Evolutionary conservation across 2,888 invertebrate genomes (phyloP), one percentile per base, ranked within the genome.

Genomic region (Panopea generosa): DNA sequence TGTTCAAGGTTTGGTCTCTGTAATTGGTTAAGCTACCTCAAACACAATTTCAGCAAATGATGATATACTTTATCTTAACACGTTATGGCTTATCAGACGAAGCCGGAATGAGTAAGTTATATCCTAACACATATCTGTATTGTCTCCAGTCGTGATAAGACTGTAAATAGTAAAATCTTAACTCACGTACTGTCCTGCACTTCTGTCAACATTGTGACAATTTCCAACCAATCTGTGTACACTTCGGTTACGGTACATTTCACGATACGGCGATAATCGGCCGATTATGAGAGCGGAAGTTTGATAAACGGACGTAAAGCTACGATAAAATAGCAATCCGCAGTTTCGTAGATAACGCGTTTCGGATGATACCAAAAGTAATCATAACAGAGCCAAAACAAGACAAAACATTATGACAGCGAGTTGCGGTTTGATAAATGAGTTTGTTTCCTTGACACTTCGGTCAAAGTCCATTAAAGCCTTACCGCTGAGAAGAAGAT

Each of bases 371-470:
- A 57, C 40, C 62, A 40, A 11, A 20, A 24, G 63, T 40, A 61
- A 75, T 68, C 72, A 59, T 52, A 52, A 49, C 50, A 33, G 9
- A 20, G 43, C n/a, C 66, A 40, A 71, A 76, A 73, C 57, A 67
- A 63, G 74, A 62, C 78, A 74, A 67, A 73, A 70, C 70, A 70
- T 74, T 78, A 74, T 78, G 78, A 78, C 78, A 78, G 73, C 18
- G 26, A 9, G 45, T 55, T 45, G 60, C 47, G 55, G 6, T 7
- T 53, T 77, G 77, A 77, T 72, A 73, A 78, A 78, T 78, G 55
- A 47, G 66, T 70, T 78, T 78, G 78, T 78, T 78, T 74, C 77
- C 53, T n/a, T 69, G 68, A 65, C 67, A 38, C 45, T 52, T 50
- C 65, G 72, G 72, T 72, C 72, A 72, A 66, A 72, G 72, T 60